Conservation (phyloP, 2,113 vertebrate genomes). For the Opisthocomus hoazin region DNA sequence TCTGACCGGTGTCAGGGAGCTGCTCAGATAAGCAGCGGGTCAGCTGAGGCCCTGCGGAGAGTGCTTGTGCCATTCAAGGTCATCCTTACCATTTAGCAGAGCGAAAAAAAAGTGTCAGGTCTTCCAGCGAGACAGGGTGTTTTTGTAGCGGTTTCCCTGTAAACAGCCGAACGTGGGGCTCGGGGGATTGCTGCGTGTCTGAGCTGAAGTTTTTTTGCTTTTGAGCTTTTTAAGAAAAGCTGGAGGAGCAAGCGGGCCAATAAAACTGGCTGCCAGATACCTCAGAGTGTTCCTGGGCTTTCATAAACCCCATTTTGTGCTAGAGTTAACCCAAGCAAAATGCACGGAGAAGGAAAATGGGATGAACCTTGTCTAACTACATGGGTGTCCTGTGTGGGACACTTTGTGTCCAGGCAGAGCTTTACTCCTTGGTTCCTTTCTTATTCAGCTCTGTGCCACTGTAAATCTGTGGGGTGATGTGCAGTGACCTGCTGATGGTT, state of each 20-base stretch:
- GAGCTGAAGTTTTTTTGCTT: background rate
- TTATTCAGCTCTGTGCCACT: background rate
- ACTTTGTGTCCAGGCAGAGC: background rate
- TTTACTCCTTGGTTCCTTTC: background rate
- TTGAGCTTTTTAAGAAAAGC: background rate
- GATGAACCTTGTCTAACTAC: background rate
- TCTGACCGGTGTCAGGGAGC: background rate
- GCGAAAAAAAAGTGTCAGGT: background rate
- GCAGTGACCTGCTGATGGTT: background rate
- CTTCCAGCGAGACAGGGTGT: accelerated
- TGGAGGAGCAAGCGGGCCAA: background rate
- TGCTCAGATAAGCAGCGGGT: background rate
- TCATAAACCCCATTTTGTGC: background rate
- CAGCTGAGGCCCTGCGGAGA: background rate
- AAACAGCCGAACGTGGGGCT: background rate
- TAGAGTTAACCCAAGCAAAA: background rate
- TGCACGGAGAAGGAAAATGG: accelerated
- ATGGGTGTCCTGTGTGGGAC: background rate
- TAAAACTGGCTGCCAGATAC: background rate
- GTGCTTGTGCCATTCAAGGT: background rate
- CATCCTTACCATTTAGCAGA: background rate
- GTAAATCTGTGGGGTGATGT: background rate
- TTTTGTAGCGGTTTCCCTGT: background rate
- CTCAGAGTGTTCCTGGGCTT: background rate
- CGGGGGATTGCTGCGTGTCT: background rate